Evolutionary conservation across 2,113 vertebrate species (phyloP), one percentile per base, ranked within the genome.

Genomic region (Ramphastos sulfuratus): DNA sequence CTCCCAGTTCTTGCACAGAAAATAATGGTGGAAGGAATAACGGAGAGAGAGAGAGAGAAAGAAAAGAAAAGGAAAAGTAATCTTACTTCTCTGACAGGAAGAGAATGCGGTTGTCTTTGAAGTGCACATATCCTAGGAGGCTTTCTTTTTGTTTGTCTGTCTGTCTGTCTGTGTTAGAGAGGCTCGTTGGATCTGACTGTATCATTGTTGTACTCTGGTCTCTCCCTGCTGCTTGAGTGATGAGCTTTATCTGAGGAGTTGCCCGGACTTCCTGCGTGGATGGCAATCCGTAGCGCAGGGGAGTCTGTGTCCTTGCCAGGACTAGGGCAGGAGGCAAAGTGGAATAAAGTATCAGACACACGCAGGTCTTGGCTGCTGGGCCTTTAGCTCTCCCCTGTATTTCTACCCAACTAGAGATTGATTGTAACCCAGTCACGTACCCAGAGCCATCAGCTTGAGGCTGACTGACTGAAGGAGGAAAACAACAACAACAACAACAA

Each of bases 81-180:
- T 71, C 37, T 87, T 81, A 16, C 87, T 94, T 87, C 87, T 95
- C 83, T 94, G 92, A 94, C 85, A 92, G 96, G 96, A 97, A 90
- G 89, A 97, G 87, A 95, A 95, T 78, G 92, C 90, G 95, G 90
- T 97, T 96, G 94, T 96, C 95, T 97, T 93, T 92, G 85, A 96
- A 97, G 89, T 97, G 90, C 96, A 95, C 94, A 89, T 96, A 83
- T 91, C 89, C 91, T 97, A 96, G 96, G 94, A 96, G 93, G 96
- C 96, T 94, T 91, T 91, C 89, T 91, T 93, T 52, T 35, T 92
- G 91, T 96, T 6, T 96, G 94, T 95, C 63, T 96, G 96, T 92
- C 33, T 92, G 92, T 96, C 78, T 89, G 75, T 96, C 58, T 95
- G 89, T 80, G 93, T 96, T 95, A 91, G 94, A 97, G 90, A 91